These are phyloP conservation scores for Microctonus brassicae DNA, from an alignment of 2,888 invertebrate genomes.

Conservation along the genomic window DNA sequence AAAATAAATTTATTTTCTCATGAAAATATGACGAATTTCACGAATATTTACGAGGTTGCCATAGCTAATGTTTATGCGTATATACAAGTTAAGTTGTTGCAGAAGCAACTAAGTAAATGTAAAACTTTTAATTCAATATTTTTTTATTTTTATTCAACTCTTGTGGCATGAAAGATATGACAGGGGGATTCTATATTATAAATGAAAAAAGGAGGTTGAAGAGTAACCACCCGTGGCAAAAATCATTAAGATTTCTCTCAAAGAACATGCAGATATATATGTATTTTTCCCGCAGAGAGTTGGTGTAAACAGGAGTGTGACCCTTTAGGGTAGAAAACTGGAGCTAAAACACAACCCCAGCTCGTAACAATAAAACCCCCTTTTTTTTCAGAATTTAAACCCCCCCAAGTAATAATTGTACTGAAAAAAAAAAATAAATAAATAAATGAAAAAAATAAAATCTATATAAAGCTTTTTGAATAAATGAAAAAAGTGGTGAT, in stretches of 20 bases:
- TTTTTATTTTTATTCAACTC: constrained; percentile 49
- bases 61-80: not conserved
- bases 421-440: constrained; percentile 16
- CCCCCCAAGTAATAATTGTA: constrained; percentile 25
- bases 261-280: not conserved
- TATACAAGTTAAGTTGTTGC: not conserved
- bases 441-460: no score
- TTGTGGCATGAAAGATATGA: constrained; percentile 33
- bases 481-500: constrained; percentile 21
- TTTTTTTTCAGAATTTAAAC: constrained; percentile 29
- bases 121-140: constrained; percentile 29
- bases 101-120: not conserved
- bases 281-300: not conserved
- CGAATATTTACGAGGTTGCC: not conserved
- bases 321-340: constrained; percentile 22
- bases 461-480: constrained; percentile 12
- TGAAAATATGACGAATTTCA: not conserved
- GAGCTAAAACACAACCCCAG: constrained; percentile 19
- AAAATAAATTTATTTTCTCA: not conserved
- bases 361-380: constrained; percentile 36
- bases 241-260: constrained; percentile 47
- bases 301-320: constrained; percentile 30
- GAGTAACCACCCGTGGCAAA: constrained; percentile 42
- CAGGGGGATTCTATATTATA: not conserved
- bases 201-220: not conserved